Base-by-base conservation (phyloP, 2,888 invertebrate genomes). In the Poecilus cupreus region DNA sequence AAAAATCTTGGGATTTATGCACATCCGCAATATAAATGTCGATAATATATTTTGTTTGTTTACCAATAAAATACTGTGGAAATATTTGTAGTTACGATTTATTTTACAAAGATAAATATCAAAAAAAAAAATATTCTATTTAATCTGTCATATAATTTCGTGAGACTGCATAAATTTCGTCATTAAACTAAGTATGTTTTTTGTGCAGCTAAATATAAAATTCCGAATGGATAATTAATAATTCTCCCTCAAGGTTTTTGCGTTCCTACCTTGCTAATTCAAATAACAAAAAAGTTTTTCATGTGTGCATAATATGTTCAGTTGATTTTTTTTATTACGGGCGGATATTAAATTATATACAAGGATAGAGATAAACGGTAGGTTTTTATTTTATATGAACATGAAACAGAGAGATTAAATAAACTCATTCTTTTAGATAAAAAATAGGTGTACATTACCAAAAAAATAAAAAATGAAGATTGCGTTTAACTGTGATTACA, bases 241-340 rank as follows among this genome's bases (percentile, higher is more conserved):
- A 24, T 60, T 60, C 26, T n/a, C 22, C 60, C 60, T 26, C n/a
- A 60, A 24, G 60, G 26, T 60, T 60, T 60, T 60, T 60, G 60
- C 13, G 10, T 26, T n/a, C 60, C 11, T 54, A 54, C 22, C 11
- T 24, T 60, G n/a, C 60, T 60, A 54, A 54, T 22, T 22, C 54
- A 54, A 54, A 54, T 60, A 26, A 26, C 60, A 60, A 26, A 60
- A 60, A 60, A 60, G 10, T 26, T 26, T 22, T 60, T 60, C 60
- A 60, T 26, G 60, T 60, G 60, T 24, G 22, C n/a, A 18, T 60
- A 60, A 60, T 60, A n/a, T 54, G 54, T 54, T 54, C 54, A 54
- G 54, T 54, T 10, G 54, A 54, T 54, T 54, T 54, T 32, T 32
- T 54, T 54, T 54, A 22, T 54, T 54, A 54, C 11, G 54, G 11